Conservation (phyloP, 2,113 vertebrate genomes). For the Polypterus bichir region DNA sequence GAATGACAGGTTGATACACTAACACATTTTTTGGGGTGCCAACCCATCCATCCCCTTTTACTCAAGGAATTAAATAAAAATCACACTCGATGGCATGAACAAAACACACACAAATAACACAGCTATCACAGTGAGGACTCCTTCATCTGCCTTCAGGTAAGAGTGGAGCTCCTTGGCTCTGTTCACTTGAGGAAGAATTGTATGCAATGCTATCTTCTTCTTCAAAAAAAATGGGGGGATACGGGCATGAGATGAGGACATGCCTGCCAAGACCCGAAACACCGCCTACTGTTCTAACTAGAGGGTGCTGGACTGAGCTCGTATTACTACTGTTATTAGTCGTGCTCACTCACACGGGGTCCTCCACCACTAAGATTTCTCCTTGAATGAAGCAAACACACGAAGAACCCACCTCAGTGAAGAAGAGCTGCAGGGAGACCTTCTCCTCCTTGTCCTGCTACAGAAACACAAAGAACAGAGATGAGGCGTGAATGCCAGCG, state of each 20-base stretch:
- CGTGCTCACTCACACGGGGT: background rate
- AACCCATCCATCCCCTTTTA: too few relatives aligned
- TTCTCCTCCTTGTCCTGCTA: conserved; percentile 17
- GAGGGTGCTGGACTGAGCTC: background rate
- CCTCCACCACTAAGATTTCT: too few relatives aligned
- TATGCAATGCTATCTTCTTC: too few relatives aligned
- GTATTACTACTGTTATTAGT: background rate
- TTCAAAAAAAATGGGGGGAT: background rate
- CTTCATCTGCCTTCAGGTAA: too few relatives aligned
- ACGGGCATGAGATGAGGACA: background rate
- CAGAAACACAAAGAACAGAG: background rate
- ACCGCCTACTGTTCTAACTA: background rate
- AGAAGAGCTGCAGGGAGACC: conserved; percentile 9
- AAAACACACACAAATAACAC: too few relatives aligned
- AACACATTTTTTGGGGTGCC: too few relatives aligned
- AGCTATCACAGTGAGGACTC: too few relatives aligned
- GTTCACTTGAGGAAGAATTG: too few relatives aligned
- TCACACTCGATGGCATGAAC: too few relatives aligned
- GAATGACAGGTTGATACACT: too few relatives aligned
- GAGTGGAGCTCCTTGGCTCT: too few relatives aligned
- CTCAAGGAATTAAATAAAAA: too few relatives aligned
- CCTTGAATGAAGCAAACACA: background rate
- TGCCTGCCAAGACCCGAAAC: background rate
- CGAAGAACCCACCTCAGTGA: conserved; percentile 9
- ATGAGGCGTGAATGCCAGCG: background rate